These are phyloP conservation scores for Labeo rohita DNA, from an alignment of 2,113 vertebrate genomes.

Conservation along the genomic window DNA sequence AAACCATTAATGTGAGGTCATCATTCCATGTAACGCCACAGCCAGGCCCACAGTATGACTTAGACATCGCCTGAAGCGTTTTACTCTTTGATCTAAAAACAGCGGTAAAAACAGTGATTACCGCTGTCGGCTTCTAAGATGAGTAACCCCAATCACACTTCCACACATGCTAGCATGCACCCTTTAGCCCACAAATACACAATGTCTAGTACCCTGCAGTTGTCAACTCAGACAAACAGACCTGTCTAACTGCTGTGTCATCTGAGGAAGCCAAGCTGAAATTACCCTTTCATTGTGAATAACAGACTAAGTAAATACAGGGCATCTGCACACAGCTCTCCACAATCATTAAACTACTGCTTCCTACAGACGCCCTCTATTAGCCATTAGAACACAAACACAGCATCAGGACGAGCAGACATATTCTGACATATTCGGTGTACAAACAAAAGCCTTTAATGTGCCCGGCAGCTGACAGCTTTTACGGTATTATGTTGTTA, in stretches of 20 bases:
- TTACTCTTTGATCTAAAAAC: conserved; percentile 78
- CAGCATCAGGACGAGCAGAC: conserved; percentile 61
- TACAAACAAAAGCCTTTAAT: conserved; percentile 3
- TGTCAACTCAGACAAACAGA: conserved; percentile 48
- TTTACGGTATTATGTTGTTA: neutral
- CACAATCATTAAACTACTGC: conserved; percentile 74
- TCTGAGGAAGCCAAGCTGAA: conserved; percentile 33
- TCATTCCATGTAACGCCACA: conserved; percentile 66
- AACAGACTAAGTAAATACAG: conserved; percentile 70
- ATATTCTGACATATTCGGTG: conserved; percentile 32
- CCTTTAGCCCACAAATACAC: conserved; percentile 25
- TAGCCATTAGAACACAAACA: conserved; percentile 42
- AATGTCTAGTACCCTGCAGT: conserved; percentile 53
- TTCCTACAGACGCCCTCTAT: conserved; percentile 62
- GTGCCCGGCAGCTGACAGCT: neutral
- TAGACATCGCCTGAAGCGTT: conserved; percentile 53
- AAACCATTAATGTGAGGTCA: conserved; percentile 60
- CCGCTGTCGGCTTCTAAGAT: conserved; percentile 62
- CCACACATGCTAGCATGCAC: conserved; percentile 57
- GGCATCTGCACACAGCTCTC: conserved; percentile 65
- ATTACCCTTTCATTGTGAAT: conserved; percentile 52
- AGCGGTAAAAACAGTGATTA: conserved; percentile 77
- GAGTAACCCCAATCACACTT: conserved; percentile 54
- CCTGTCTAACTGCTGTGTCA: conserved; percentile 43
- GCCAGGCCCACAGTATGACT: conserved; percentile 52